Base-by-base conservation (phyloP, 2,797 vertebrate genomes). In the Meriones psammophilus region DNA sequence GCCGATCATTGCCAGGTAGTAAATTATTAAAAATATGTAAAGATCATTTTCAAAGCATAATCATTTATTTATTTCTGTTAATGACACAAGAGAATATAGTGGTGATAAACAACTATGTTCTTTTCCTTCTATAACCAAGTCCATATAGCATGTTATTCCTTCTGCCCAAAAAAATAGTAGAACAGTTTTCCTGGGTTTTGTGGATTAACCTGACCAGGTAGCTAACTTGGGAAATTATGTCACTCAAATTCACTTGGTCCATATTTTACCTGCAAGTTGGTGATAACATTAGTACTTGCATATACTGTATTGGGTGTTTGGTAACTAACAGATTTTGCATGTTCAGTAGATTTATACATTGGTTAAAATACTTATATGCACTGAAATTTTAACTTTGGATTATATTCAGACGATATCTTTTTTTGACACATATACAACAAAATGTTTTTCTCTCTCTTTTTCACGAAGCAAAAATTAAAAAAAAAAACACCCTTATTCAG, bases 381-480 rank as follows among this genome's bases (percentile, higher is more conserved):
- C 33, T 84, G 91, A 88, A 90, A 89, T 88, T 89, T 93, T 83
- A 91, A 68, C 17, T 86, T 84, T 64, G 81, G 83, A 88, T n/a
- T 81, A 78, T 84, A 46, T 7, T 7, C 26, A 36, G 1, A 56
- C 26, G 36, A 18, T 0, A 33, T 54, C 24, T 76, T 92, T 2
- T 46, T 36, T 46, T 36, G 17, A 66, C 8, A 81, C 10, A 28
- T 26, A 2, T 77, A 22, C 46, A 92, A 42, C 30, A 33, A 36
- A 17, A 14, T 26, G 8, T 60, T 17, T 81, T 81, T 46, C 14
- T 20, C 6, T 42, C 15, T n/a, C 58, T 30, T 58, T 36, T 81
- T 62, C 42, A 1, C 36, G 66, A 84, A 66, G 42, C 24, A 60
- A 28, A 62, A 6, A 58, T 58, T 58, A 3, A 50, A 50, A 50